phyloP scores from a whole-genome alignment of 2,888 invertebrate species.

The Esperia sulphurella region DNA sequence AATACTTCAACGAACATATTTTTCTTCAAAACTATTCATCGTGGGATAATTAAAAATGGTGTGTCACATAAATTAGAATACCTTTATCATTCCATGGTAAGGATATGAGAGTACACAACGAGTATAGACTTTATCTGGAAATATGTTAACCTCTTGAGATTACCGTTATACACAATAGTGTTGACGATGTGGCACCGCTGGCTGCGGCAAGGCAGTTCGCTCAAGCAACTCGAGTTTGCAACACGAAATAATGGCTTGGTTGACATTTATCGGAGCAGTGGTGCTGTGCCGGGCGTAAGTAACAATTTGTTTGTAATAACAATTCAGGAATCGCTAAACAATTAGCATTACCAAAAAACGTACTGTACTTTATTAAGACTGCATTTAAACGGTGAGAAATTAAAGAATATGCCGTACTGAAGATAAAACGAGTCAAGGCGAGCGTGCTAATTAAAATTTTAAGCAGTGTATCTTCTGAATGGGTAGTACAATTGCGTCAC shows the following conservation, averaged over 20 bases:
- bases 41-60: too few relatives aligned
- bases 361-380: too few relatives aligned
- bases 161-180: constrained; percentile 28
- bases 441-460: not conserved
- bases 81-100: constrained; percentile 19
- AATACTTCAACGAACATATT: too few relatives aligned
- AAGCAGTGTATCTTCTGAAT: not conserved
- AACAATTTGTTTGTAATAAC: constrained; percentile 24
- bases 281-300: constrained; percentile 63
- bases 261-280: constrained; percentile 46
- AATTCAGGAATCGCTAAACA: constrained; percentile 4
- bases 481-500: not conserved
- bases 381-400: too few relatives aligned
- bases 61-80: not conserved
- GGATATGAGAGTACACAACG: constrained; percentile 18
- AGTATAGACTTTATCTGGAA: constrained; percentile 31
- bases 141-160: constrained; percentile 37
- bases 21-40: too few relatives aligned
- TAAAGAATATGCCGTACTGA: too few relatives aligned
- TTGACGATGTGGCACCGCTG: constrained; percentile 1
- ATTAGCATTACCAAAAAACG: too few relatives aligned
- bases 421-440: not conserved
- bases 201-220: constrained; percentile 32
- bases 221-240: constrained; percentile 31
- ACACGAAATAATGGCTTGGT: constrained; percentile 45